Evolutionary conservation across 1,140 invertebrate genomes (phyloP).

Genomic region (Bombus difficillimus): DNA sequence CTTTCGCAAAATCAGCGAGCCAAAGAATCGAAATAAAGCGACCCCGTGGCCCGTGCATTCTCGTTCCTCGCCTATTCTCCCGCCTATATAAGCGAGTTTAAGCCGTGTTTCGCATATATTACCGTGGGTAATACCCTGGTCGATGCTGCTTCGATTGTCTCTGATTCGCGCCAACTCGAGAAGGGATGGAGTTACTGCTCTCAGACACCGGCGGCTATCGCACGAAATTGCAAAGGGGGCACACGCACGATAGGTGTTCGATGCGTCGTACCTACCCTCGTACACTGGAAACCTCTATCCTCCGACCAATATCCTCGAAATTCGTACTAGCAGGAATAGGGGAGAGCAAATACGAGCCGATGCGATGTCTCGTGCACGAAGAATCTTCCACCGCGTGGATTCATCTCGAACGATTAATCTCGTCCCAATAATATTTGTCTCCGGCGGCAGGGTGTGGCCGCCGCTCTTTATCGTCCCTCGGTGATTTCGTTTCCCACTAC

Average conservation of each 20-base stretch:
- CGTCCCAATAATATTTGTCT: constrained; percentile 68
- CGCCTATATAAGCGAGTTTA: constrained; percentile 8
- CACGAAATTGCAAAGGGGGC: background rate
- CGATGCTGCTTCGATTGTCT: constrained; percentile 4
- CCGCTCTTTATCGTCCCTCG: constrained; percentile 34
- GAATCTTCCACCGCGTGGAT: constrained; percentile 22
- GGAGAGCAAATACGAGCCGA: background rate
- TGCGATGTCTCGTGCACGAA: constrained; percentile 2
- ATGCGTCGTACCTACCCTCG: background rate
- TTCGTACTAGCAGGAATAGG: background rate
- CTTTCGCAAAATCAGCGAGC: constrained; percentile 40
- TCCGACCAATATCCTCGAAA: background rate
- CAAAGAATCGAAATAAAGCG: constrained; percentile 63
- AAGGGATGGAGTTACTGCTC: background rate
- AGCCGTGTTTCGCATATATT: constrained; percentile 38
- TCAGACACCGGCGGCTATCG: background rate
- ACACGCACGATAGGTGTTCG: background rate
- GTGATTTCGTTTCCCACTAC: constrained; percentile 52
- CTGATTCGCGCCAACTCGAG: background rate
- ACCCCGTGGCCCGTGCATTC: constrained; percentile 12
- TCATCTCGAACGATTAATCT: constrained; percentile 67
- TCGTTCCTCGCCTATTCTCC: constrained; percentile 13
- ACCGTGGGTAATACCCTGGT: background rate
- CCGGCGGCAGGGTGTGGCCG: constrained; percentile 10
- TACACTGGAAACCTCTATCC: background rate